Percentiles rank a stretch among this genome's conserved stretches.
phyloP scores from a whole-genome alignment of 2,888 invertebrate genomes.

The Pegoplata infirma region DNA sequence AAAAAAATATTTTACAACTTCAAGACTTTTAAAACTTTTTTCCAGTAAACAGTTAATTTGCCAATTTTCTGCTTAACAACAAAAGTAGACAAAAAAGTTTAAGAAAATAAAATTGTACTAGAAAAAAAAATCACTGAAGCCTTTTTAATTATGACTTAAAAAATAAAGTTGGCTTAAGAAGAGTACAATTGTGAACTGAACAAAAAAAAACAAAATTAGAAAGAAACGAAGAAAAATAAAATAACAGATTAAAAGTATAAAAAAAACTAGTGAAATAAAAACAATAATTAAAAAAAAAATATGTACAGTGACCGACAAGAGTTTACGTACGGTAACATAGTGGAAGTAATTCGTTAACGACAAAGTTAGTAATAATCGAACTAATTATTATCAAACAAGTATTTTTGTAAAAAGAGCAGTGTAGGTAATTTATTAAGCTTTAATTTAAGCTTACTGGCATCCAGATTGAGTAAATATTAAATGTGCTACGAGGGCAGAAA shows the following conservation, averaged over 20 bases:
- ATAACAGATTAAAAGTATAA: background rate
- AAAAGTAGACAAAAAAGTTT: background rate
- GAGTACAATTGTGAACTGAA: background rate
- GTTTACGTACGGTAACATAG: too few species aligned
- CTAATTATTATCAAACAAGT: too few species aligned
- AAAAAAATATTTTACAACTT: background rate
- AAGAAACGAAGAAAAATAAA: background rate
- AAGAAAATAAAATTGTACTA: slow-evolving; percentile 3
- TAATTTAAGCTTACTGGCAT: too few species aligned
- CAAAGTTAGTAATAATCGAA: too few species aligned
- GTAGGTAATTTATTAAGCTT: too few species aligned
- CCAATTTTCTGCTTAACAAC: slow-evolving; percentile 13
- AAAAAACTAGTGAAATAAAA: background rate
- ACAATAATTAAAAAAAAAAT: background rate
- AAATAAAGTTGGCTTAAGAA: background rate
- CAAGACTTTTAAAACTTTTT: background rate
- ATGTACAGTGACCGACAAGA: too few species aligned
- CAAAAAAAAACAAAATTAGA: background rate
- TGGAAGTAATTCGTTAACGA: too few species aligned
- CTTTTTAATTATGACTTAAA: slow-evolving; percentile 14
- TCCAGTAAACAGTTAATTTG: background rate
- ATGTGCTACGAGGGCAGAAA: too few species aligned
- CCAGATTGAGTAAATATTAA: too few species aligned
- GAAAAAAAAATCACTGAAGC: slow-evolving; percentile 1
- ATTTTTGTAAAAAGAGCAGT: too few species aligned